Conservation (phyloP, 1,140 invertebrate genomes). For the Neodiprion virginianus region DNA sequence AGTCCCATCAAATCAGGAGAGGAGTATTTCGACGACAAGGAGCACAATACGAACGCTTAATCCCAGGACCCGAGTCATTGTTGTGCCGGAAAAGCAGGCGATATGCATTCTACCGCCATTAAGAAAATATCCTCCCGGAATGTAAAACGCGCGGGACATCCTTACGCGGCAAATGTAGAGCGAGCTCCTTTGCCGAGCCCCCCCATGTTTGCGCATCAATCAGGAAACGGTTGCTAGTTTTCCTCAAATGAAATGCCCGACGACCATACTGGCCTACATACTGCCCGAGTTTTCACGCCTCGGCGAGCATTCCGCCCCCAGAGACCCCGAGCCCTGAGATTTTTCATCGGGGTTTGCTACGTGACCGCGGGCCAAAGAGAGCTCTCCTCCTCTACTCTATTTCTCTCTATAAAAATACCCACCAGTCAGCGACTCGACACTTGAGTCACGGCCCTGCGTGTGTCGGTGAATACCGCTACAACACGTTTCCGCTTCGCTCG, state of each 20-base stretch:
- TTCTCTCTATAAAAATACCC: not conserved
- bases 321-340: not conserved
- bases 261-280: not conserved
- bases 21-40: no score
- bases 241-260: not conserved
- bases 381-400: not conserved
- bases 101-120: no score
- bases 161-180: no score
- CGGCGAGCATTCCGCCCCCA: constrained; percentile 3
- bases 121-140: no score
- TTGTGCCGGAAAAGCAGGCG: no score
- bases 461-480: no score
- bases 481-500: not conserved
- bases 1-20: no score
- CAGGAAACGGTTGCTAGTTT: not conserved
- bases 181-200: no score
- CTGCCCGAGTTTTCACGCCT: not conserved
- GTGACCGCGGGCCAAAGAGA: not conserved
- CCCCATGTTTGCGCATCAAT: not conserved
- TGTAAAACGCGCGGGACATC: no score
- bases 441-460: not conserved
- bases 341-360: not conserved
- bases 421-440: not conserved
- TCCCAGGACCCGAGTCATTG: no score
- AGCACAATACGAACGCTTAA: no score